Conservation (phyloP, 2,888 invertebrate species). For the Cantharis nigra region DNA sequence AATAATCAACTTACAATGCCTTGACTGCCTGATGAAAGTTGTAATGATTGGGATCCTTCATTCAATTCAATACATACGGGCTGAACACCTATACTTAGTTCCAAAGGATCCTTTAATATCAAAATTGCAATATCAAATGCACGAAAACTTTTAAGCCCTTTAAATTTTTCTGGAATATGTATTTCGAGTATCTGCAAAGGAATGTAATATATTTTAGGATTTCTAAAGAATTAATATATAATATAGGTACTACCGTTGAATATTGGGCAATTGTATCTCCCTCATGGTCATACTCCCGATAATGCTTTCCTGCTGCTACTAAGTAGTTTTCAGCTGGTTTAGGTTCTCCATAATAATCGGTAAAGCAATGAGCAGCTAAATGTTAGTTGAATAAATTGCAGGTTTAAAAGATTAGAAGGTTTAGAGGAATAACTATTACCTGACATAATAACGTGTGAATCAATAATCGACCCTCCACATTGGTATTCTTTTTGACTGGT, state of each 20-base stretch:
- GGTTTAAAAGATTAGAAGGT: too few species aligned
- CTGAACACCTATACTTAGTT: slow-evolving; percentile 44
- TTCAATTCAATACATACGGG: slow-evolving; percentile 48
- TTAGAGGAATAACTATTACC: background rate
- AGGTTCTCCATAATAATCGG: background rate
- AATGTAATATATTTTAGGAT: background rate
- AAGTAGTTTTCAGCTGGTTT: background rate
- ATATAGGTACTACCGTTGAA: background rate
- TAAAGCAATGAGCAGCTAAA: background rate
- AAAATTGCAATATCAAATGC: slow-evolving; percentile 39
- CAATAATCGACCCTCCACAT: background rate
- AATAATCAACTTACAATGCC: slow-evolving; percentile 35
- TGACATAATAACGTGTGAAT: background rate
- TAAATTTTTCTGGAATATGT: slow-evolving; percentile 34
- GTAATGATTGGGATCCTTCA: slow-evolving; percentile 10
- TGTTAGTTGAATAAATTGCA: too few species aligned
- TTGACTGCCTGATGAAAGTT: slow-evolving; percentile 5
- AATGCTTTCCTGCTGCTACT: background rate
- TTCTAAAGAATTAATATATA: background rate
- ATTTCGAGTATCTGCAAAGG: slow-evolving; percentile 36
- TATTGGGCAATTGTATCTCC: background rate
- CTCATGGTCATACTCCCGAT: background rate
- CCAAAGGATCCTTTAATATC: slow-evolving; percentile 40
- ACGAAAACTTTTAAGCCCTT: slow-evolving; percentile 31
- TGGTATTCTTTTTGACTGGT: background rate